Evolutionary conservation across 2,888 invertebrate genomes (phyloP).

Genomic region (Phortica magna): DNA sequence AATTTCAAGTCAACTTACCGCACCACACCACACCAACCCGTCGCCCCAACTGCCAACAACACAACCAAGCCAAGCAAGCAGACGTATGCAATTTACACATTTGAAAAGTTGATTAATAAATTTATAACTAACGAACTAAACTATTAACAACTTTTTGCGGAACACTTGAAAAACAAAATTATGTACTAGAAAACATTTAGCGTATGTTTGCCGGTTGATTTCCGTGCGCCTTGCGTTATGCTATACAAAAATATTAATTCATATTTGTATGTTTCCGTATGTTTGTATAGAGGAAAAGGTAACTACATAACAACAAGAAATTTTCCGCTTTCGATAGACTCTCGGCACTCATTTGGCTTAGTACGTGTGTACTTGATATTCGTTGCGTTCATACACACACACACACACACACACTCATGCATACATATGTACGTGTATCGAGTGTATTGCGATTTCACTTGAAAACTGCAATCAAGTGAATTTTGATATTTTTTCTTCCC

Average conservation of each 20-base stretch:
- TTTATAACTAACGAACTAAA: slow-evolving; percentile 15
- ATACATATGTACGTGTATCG: slow-evolving; percentile 34
- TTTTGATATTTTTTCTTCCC: slow-evolving; percentile 62
- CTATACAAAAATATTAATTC: neutral
- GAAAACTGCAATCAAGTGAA: slow-evolving; percentile 75
- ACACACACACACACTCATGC: too few species aligned
- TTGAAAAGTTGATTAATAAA: slow-evolving; percentile 14
- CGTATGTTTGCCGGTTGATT: neutral
- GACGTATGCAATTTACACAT: neutral
- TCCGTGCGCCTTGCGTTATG: slow-evolving; percentile 11
- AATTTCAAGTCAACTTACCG: slow-evolving; percentile 9
- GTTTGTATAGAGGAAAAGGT: slow-evolving; percentile 3
- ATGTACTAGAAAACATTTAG: slow-evolving; percentile 51
- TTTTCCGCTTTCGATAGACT: slow-evolving; percentile 38
- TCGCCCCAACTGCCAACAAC: too few species aligned
- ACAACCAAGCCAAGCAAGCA: neutral
- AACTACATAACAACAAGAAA: slow-evolving; percentile 30
- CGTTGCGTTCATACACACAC: slow-evolving; percentile 14
- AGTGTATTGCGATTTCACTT: slow-evolving; percentile 74
- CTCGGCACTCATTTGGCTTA: neutral
- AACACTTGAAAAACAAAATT: slow-evolving; percentile 70
- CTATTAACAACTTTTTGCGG: slow-evolving; percentile 48
- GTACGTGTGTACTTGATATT: neutral
- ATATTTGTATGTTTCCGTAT: neutral
- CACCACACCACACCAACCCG: neutral